Evolutionary conservation across 1,140 invertebrate genomes (phyloP).

Genomic region (Drosophila teissieri): DNA sequence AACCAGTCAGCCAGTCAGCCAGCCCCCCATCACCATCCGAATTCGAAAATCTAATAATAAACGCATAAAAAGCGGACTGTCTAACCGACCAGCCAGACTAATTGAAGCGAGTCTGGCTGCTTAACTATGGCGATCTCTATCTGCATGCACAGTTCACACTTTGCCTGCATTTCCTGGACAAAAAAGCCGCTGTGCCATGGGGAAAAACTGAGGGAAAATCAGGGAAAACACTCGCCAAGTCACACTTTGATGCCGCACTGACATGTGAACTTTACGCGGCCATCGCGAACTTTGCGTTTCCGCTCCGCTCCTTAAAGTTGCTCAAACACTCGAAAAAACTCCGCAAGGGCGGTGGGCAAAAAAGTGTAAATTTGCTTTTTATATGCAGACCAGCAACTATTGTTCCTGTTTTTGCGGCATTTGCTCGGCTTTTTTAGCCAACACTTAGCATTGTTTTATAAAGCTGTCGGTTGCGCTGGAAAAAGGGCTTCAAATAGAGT

Average conservation of each 20-base stretch:
- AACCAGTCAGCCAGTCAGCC: conserved; percentile 2
- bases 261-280: conserved; percentile 70
- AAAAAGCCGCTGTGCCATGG: neutral
- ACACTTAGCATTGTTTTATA: conserved; percentile 55
- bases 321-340: conserved; percentile 19
- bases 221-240: conserved; percentile 36
- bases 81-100: conserved; percentile 70
- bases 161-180: conserved; percentile 73
- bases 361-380: conserved; percentile 51
- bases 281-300: conserved; percentile 64
- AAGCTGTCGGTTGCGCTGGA: conserved; percentile 35
- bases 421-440: conserved; percentile 14
- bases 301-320: conserved; percentile 42
- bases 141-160: conserved; percentile 82
- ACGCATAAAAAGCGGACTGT: conserved; percentile 34
- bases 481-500: conserved; percentile 8
- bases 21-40: conserved; percentile 33
- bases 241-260: conserved; percentile 63
- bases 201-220: neutral
- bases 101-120: conserved; percentile 76
- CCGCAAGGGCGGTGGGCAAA: neutral
- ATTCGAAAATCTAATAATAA: conserved; percentile 41
- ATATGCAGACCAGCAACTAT: conserved; percentile 13
- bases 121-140: conserved; percentile 62
- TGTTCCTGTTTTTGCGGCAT: conserved; percentile 21